Evolutionary conservation across 2,797 vertebrate genomes (phyloP).

Genomic region (Arremon brunneinucha): DNA sequence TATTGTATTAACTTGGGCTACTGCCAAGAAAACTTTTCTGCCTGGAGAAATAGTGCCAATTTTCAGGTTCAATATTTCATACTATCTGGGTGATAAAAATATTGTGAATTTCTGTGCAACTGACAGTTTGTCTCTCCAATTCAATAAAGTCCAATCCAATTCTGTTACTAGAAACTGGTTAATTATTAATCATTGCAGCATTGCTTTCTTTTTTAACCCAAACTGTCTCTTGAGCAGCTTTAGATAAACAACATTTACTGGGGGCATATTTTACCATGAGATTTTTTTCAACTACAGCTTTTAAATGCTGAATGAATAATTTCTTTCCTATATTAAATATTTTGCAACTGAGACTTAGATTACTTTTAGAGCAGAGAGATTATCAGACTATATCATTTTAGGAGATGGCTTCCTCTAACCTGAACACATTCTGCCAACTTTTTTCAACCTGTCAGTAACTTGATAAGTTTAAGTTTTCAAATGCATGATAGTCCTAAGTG

Average conservation of each 20-base stretch:
- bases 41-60: constrained; percentile 4
- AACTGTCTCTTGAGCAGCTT: neutral
- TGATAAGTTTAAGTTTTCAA: neutral
- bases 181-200: constrained; percentile 9
- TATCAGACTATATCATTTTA: neutral
- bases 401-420: neutral
- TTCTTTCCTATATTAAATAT: neutral
- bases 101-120: neutral
- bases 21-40: constrained; percentile 35
- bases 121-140: neutral
- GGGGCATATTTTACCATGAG: neutral
- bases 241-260: neutral
- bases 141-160: neutral
- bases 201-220: neutral
- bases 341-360: neutral
- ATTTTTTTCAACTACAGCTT: neutral
- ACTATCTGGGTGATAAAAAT: constrained; percentile 1
- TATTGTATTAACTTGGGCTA: constrained; percentile 24
- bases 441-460: neutral
- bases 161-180: neutral
- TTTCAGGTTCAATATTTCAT: constrained; percentile 40
- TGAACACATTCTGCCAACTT: neutral
- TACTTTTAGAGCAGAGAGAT: neutral
- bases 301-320: neutral
- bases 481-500: neutral